Base-by-base conservation (phyloP, 2,888 invertebrate species). In the Oligia latruncula region DNA sequence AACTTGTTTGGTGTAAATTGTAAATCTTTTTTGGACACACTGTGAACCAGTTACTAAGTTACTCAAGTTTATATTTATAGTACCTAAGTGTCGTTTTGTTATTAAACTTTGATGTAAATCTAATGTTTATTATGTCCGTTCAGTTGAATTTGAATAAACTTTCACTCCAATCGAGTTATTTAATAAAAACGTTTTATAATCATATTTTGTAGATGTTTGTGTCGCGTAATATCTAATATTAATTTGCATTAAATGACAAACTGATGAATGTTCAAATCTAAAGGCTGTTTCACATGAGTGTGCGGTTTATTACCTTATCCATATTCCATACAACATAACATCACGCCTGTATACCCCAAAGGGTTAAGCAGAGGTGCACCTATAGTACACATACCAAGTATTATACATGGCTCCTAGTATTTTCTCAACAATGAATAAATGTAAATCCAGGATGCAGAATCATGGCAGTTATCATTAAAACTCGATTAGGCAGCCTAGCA, bases 1-100 rank as follows among this genome's bases (percentile, higher is more conserved):
- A 86, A 85, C 73, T 67, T 9, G 86, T 74, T 84, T 80, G n/a
- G n/a, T 58, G 67, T 83, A 55, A 83, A 67, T 76, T 52, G 64
- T 83, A 68, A 77, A 46, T 83, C 62, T 80, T 83, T 85, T 85
- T 82, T 66, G 35, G 29, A 71, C 55, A 46, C 64, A 35, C 5
- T 35, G 49, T 73, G 75, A 76, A 81, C 70, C 23, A 76, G 72
- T 83, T 80, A 20, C 23, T 2, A 43, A 78, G 35, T 35, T 35
- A 29, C 29, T 29, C 0, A 35, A 35, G 65, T 60, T 66, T 80
- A 29, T 73, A 43, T 43, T 72, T 72, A 75, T 46, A 43, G 40
- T n/a, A 29, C 29, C 29, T 29, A 66, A 43, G 13, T 81, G 52
- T 60, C 40, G 43, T 80, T 74, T 65, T 65, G 40, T 81, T 29